Evolutionary conservation across 2,888 invertebrate species (phyloP), one percentile per base, ranked within the genome.

Genomic region (Drosophila ezoana): DNA sequence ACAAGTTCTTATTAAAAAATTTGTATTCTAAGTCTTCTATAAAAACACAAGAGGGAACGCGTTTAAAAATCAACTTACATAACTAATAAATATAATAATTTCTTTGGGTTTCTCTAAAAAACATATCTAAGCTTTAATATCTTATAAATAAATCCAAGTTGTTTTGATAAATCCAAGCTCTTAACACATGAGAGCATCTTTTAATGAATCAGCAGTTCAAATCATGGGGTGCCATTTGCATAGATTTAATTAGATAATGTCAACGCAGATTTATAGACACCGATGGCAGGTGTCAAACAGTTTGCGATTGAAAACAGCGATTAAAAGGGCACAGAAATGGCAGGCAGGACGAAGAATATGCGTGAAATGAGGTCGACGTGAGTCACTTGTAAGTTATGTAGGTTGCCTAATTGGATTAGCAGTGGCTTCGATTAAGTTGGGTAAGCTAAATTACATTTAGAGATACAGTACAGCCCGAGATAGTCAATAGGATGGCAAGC

Each of bases 241-340:
- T 88, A 72, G 68, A 79, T 76, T 88, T 67, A 77, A 76, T 67
- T 66, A 72, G 80, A 83, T 69, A 63, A 43, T 53, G 57, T 69
- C 60, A 67, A 41, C 51, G 40, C 13, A 16, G 28, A 33, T 54
- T 40, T 23, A 38, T 37, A 37, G 49, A 2, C 11, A 8, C 9
- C n/a, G 23, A 1, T 53, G 51, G 8, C 56, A 73, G 41, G 49
- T 59, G 75, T 54, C 57, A 57, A 33, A 37, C n/a, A 20, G 44
- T 14, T 41, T 6, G 9, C 67, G 59, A 75, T 78, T 60, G 23
- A 51, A 20, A n/a, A 23, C 53, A 60, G 18, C 11, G 62, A 73
- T 72, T 58, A 41, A 28, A 20, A 9, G 13, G 4, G 33, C 20
- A 44, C 28, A 4, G 8, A 11, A 45, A 4, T 14, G 37, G 20